Evolutionary conservation across 2,797 vertebrate genomes (phyloP).

Genomic region (Cichlasoma orientale): DNA sequence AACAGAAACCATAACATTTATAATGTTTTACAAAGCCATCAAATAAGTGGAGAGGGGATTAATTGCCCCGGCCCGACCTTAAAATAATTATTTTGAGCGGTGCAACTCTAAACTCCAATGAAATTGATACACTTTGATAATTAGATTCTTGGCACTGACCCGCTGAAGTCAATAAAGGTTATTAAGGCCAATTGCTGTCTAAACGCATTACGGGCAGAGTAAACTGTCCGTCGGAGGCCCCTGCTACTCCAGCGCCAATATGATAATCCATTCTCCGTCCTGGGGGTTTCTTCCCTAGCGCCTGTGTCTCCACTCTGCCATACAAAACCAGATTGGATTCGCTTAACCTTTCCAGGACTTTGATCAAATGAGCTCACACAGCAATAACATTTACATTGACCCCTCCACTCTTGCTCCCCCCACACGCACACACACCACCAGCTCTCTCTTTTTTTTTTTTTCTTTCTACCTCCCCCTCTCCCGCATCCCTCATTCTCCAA

Average conservation of each 20-base stretch:
- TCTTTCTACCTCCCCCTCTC: slow-evolving; percentile 25
- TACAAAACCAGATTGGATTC: slow-evolving; percentile 90
- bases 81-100: slow-evolving; percentile 89
- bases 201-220: slow-evolving; percentile 84
- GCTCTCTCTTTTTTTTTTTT: slow-evolving; percentile 15
- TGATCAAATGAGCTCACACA: slow-evolving; percentile 89
- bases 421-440: slow-evolving; percentile 47
- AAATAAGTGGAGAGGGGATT: slow-evolving; percentile 88
- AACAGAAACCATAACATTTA: slow-evolving; percentile 82
- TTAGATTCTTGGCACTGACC: slow-evolving; percentile 90
- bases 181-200: slow-evolving; percentile 91
- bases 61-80: slow-evolving; percentile 86
- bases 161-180: slow-evolving; percentile 92
- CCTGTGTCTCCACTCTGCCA: slow-evolving; percentile 85
- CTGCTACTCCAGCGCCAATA: slow-evolving; percentile 85
- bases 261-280: slow-evolving; percentile 87
- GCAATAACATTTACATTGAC: slow-evolving; percentile 90
- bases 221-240: slow-evolving; percentile 85
- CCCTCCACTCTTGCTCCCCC: slow-evolving; percentile 43
- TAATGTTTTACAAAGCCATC: slow-evolving; percentile 89
- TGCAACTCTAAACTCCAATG: slow-evolving; percentile 88
- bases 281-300: slow-evolving; percentile 79
- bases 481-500: neutral
- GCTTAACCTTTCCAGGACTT: slow-evolving; percentile 89
- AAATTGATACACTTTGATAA: slow-evolving; percentile 96